A percentile compares a stretch with the other conserved stretches of the same genome.
Evolutionary conservation across 2,888 invertebrate species (phyloP).

Genomic region (Mantis religiosa): DNA sequence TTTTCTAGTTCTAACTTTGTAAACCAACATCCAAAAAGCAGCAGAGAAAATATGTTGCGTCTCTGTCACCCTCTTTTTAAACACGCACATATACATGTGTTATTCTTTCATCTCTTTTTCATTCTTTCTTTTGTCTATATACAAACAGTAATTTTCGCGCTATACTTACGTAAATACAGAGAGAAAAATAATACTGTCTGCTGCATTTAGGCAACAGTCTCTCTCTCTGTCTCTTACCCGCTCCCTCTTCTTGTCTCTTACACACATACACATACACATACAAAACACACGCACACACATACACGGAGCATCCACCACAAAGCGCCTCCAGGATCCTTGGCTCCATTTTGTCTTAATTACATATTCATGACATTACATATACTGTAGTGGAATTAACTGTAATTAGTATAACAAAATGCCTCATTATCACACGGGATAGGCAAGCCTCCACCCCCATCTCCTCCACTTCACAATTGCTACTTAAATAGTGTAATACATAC

Average conservation of each 20-base stretch:
- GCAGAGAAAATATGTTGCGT: no score
- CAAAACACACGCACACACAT: no score
- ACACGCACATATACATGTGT: background rate
- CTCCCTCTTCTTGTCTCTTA: background rate
- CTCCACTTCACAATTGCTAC: background rate
- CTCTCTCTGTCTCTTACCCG: background rate
- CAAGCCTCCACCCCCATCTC: background rate
- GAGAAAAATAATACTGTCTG: background rate
- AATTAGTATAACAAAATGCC: slow-evolving; percentile 6
- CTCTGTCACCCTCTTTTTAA: no score
- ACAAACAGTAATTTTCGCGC: background rate
- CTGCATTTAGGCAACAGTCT: background rate
- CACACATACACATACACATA: background rate
- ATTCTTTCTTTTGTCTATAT: background rate
- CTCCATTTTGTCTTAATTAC: slow-evolving; percentile 4
- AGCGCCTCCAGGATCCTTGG: background rate
- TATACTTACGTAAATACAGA: background rate
- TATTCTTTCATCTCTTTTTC: background rate
- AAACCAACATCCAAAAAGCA: no score
- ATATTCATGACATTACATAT: slow-evolving; percentile 4
- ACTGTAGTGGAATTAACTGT: slow-evolving; percentile 1
- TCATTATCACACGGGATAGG: slow-evolving; percentile 8
- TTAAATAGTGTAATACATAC: background rate
- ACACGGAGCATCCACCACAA: background rate
- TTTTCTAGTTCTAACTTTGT: no score